These are phyloP conservation scores for Paratrypauchen microcephalus DNA, from an alignment of 2,797 vertebrate species.

Conservation along the genomic window DNA sequence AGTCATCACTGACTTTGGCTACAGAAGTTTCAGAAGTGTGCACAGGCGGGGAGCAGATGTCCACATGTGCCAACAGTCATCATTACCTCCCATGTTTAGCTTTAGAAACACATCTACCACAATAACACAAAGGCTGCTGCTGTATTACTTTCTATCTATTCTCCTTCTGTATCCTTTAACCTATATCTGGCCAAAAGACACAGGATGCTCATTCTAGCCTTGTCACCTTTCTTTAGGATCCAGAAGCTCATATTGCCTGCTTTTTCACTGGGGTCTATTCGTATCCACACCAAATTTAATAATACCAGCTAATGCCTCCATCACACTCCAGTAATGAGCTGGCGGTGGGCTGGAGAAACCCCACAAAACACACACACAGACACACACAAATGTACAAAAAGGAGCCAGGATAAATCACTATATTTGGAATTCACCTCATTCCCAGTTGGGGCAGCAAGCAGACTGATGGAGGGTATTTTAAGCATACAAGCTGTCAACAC, in stretches of 20 bases:
- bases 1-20: background rate
- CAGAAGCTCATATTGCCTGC: conserved; percentile 51
- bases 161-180: conserved; percentile 22
- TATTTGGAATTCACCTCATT: conserved; percentile 37
- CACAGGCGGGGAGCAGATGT: conserved; percentile 6
- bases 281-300: conserved; percentile 58
- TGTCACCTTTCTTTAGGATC: conserved; percentile 29
- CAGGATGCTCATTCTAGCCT: conserved; percentile 22
- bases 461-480: conserved; percentile 43
- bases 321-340: conserved; percentile 56
- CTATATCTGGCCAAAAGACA: conserved; percentile 34
- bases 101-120: conserved; percentile 11
- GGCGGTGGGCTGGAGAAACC: conserved; percentile 33
- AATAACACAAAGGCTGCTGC: conserved; percentile 12
- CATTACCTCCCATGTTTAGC: conserved; percentile 1
- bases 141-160: conserved; percentile 16
- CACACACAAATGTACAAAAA: conserved; percentile 40
- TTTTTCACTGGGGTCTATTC: conserved; percentile 43
- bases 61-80: conserved; percentile 5
- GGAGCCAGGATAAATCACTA: conserved; percentile 43
- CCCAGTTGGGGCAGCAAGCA: conserved; percentile 44
- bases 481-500: conserved; percentile 38
- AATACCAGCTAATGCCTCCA: conserved; percentile 58
- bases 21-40: background rate
- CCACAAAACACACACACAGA: conserved; percentile 35